A percentile compares a stretch with the other conserved stretches of the same genome.
Evolutionary conservation across 2,888 invertebrate genomes (phyloP).

Genomic region (Peribatodes rhomboidaria): DNA sequence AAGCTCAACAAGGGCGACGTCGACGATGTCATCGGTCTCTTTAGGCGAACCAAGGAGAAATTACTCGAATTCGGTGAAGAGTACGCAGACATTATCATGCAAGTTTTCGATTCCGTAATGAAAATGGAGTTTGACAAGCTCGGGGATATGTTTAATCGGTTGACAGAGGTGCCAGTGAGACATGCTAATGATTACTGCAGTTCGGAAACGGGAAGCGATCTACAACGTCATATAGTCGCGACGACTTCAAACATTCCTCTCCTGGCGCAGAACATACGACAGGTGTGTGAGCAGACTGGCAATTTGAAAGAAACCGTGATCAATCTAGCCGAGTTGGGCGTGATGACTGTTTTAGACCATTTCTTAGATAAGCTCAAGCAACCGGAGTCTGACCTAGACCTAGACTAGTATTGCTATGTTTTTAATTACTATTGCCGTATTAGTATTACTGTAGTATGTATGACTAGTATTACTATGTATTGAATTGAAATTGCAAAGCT

Average conservation of each 20-base stretch:
- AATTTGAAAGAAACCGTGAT: conserved; percentile 3
- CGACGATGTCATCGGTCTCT: conserved; percentile 42
- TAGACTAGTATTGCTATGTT: conserved; percentile 23
- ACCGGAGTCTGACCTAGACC: not conserved
- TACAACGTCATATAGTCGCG: conserved; percentile 29
- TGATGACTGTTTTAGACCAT: conserved; percentile 1
- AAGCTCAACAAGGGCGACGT: conserved; percentile 44
- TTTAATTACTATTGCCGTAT: not conserved
- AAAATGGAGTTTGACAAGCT: conserved; percentile 39
- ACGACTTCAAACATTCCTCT: conserved; percentile 22
- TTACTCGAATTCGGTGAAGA: conserved; percentile 37
- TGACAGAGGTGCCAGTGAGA: conserved; percentile 38
- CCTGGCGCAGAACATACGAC: conserved; percentile 20
- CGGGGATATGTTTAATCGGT: conserved; percentile 33
- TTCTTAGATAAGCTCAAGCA: conserved; percentile 9
- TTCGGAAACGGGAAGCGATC: conserved; percentile 32
- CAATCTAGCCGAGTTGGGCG: not conserved
- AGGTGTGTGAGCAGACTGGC: conserved; percentile 10
- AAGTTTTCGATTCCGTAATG: conserved; percentile 41
- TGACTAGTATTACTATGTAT: not conserved
- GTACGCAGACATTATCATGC: conserved; percentile 38
- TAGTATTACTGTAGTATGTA: not conserved
- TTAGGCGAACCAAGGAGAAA: conserved; percentile 41
- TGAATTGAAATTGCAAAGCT: no score
- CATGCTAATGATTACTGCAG: conserved; percentile 32